Percentiles rank a stretch among this genome's conserved stretches.
These are phyloP conservation scores for Mayetiola destructor DNA, from an alignment of 2,888 invertebrate genomes.

Conservation along the genomic window DNA sequence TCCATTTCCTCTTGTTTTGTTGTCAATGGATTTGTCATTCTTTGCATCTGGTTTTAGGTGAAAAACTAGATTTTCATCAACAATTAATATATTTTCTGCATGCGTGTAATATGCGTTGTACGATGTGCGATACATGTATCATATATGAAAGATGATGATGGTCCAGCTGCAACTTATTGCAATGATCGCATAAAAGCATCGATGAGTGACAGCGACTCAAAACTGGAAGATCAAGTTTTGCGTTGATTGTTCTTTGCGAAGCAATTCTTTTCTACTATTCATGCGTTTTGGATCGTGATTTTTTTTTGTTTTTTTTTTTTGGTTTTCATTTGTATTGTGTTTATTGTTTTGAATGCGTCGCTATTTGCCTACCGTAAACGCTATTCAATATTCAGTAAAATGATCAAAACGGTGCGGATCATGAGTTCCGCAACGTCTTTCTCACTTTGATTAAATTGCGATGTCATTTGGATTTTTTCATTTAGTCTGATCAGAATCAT, in stretches of 20 bases:
- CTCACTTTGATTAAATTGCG: slow-evolving; percentile 12
- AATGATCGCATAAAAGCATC: not conserved
- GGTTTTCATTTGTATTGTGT: not conserved
- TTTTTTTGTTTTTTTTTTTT: not conserved
- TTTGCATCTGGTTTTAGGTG: too few species aligned
- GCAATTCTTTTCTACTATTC: too few species aligned
- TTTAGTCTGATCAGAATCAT: slow-evolving; percentile 12
- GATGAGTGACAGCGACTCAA: not conserved
- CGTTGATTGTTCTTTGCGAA: not conserved
- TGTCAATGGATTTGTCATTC: too few species aligned
- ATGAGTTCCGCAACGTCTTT: not conserved
- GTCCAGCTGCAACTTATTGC: slow-evolving; percentile 2
- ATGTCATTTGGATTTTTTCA: not conserved
- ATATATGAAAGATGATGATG: not conserved
- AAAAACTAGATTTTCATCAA: not conserved
- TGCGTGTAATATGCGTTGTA: not conserved
- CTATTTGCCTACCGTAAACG: too few species aligned
- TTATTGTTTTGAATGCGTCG: not conserved
- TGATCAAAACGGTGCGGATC: not conserved
- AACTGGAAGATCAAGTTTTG: slow-evolving; percentile 12
- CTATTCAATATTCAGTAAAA: not conserved
- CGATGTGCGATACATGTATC: not conserved
- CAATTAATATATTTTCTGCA: too few species aligned
- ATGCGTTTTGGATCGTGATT: too few species aligned
- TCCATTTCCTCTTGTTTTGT: too few species aligned